Percentiles rank a stretch among this genome's conserved stretches.
These are phyloP conservation scores for Cantharis flavilabris DNA, from an alignment of 2,888 invertebrate genomes.

Conservation along the genomic window DNA sequence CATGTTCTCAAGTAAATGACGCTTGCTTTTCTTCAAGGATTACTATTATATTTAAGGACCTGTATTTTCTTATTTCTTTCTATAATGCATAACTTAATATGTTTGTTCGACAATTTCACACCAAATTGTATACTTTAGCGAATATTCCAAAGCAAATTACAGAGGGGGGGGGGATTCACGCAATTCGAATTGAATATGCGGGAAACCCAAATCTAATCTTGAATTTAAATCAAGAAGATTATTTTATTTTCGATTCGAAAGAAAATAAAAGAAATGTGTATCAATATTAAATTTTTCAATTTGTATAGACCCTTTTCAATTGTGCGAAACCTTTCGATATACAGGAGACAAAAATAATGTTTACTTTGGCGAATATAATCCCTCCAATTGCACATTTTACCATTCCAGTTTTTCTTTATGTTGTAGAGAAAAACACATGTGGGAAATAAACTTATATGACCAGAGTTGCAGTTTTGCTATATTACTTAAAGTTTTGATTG, in stretches of 20 bases:
- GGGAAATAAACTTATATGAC: conserved; percentile 8
- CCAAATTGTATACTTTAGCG: not conserved
- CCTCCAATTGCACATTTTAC: conserved; percentile 5
- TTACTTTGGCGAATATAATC: not conserved
- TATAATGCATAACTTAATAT: not conserved
- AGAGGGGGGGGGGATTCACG: not conserved
- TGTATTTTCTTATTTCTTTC: not conserved
- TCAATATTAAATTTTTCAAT: conserved; percentile 2
- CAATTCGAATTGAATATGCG: not conserved
- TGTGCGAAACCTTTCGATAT: not conserved
- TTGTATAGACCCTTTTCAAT: not conserved
- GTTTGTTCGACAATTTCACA: not conserved
- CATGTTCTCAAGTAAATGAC: conserved; percentile 14
- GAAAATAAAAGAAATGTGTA: not conserved
- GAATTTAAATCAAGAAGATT: not conserved
- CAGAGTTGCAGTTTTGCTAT: not conserved
- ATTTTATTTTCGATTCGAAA: not conserved
- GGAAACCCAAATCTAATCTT: not conserved
- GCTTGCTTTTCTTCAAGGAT: not conserved
- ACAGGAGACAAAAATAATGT: not conserved
- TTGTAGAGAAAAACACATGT: conserved; percentile 7
- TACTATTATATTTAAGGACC: not conserved
- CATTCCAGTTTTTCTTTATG: conserved; percentile 5
- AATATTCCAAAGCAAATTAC: not conserved
- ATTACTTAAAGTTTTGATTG: not conserved